Evolutionary conservation across 2,888 invertebrate species (phyloP).

Genomic region (Perithous albicinctus): DNA sequence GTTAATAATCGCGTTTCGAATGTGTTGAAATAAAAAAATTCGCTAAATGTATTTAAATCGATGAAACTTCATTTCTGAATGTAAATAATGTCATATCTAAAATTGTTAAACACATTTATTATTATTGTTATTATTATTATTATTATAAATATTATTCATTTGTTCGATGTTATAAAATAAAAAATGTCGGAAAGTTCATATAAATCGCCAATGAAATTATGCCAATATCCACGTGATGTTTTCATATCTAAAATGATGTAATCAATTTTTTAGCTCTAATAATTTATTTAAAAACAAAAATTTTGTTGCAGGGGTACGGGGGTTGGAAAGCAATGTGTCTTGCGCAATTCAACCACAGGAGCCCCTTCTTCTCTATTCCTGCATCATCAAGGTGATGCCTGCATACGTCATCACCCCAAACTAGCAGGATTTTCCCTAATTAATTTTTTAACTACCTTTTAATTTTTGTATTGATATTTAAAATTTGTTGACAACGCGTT

Average conservation of each 20-base stretch:
- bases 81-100: too few relatives aligned
- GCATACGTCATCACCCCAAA: constrained; percentile 77
- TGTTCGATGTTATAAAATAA: too few relatives aligned
- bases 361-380: constrained; percentile 78
- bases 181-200: too few relatives aligned
- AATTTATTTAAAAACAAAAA: neutral
- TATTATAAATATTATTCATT: too few relatives aligned
- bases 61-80: too few relatives aligned
- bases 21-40: neutral
- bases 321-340: constrained; percentile 68
- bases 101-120: too few relatives aligned
- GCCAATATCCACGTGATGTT: too few relatives aligned
- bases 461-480: constrained; percentile 14
- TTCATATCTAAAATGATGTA: neutral
- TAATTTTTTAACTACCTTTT: neutral
- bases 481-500: constrained; percentile 11
- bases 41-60: neutral
- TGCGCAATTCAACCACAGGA: constrained; percentile 71
- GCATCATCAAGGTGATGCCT: constrained; percentile 77
- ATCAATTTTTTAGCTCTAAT: neutral
- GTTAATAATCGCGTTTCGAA: neutral
- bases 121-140: too few relatives aligned
- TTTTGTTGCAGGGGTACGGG: constrained; percentile 76
- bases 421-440: constrained; percentile 63
- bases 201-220: too few relatives aligned